A percentile compares a stretch with the other conserved stretches of the same genome.
These are phyloP conservation scores for Sminthurinus aureus DNA, from an alignment of 2,888 invertebrate genomes.

Conservation along the genomic window DNA sequence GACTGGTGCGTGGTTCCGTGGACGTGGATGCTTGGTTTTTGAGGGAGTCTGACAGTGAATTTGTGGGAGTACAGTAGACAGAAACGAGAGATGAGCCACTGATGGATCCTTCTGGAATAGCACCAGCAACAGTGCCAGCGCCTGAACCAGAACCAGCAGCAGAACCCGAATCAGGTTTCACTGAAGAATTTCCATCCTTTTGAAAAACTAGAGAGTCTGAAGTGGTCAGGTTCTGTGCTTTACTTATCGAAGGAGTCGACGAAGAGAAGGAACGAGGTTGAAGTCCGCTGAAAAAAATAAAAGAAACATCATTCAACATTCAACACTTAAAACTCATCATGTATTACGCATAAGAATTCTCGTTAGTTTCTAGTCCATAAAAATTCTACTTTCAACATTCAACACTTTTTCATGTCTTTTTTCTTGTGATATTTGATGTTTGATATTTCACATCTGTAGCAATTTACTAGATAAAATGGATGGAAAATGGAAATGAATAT, in stretches of 20 bases:
- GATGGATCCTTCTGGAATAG: conserved; percentile 16
- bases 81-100: conserved; percentile 49
- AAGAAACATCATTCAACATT: no score
- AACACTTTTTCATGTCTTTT: no score
- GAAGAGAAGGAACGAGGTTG: conserved; percentile 35
- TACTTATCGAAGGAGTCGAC: conserved; percentile 45
- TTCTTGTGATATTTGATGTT: no score
- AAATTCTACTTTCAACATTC: not conserved
- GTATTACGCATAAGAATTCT: no score
- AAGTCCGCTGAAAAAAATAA: conserved; percentile 4
- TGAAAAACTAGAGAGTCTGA: not conserved
- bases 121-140: not conserved
- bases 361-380: no score
- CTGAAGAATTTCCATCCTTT: no score
- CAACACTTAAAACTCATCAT: no score
- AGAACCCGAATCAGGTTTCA: not conserved
- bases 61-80: conserved; percentile 51
- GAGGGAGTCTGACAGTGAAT: conserved; percentile 23
- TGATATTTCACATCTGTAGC: no score
- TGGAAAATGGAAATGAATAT: no score
- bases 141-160: not conserved
- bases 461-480: no score
- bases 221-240: conserved; percentile 8
- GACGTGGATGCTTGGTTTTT: no score
- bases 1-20: no score